Conservation (phyloP, 2,113 vertebrate species). For the Halcyon senegalensis region DNA sequence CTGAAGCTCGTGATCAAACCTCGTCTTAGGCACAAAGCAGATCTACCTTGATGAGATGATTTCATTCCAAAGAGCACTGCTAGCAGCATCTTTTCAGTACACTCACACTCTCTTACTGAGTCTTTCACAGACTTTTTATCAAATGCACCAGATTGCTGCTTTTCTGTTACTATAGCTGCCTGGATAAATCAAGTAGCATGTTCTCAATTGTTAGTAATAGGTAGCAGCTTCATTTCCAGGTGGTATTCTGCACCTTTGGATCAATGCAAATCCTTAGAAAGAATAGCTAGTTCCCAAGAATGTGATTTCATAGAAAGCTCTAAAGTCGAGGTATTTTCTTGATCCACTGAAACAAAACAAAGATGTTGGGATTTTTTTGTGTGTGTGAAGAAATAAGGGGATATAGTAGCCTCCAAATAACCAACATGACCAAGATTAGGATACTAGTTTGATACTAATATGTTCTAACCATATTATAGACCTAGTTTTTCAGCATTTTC, state of each 20-base stretch:
- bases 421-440: not conserved
- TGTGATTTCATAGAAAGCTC: not conserved
- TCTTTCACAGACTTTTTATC: not conserved
- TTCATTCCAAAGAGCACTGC: not conserved
- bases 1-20: not conserved
- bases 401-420: not conserved
- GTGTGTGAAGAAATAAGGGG: not conserved
- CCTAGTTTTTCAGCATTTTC: not conserved
- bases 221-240: not conserved
- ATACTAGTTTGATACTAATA: not conserved
- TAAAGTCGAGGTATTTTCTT: not conserved
- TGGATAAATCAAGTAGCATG: not conserved
- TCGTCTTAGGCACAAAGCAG: not conserved
- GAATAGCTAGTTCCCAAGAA: not conserved
- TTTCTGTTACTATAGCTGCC: not conserved
- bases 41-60: not conserved
- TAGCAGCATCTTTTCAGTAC: not conserved
- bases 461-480: not conserved
- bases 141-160: not conserved
- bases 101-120: not conserved
- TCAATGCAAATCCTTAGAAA: not conserved
- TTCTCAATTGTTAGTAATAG: not conserved
- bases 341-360: not conserved
- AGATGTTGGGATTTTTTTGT: not conserved
- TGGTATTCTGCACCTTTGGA: not conserved